Percentiles rank a stretch among this genome's conserved stretches.
Evolutionary conservation across 23 tunicate genomes (phyloP).

Genomic region (Halocynthia roretzi): DNA sequence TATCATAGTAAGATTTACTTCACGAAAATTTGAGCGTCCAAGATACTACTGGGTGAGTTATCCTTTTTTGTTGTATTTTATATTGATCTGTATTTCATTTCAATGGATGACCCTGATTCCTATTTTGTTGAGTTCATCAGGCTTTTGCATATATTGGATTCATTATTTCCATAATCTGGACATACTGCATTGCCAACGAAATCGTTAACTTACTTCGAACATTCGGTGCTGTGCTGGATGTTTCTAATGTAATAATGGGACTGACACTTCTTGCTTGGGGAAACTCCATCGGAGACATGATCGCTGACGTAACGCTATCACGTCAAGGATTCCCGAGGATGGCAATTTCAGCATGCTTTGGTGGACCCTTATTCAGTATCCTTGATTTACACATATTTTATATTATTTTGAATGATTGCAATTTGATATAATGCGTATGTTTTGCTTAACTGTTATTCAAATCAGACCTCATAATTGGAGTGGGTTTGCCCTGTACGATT

Average conservation of each 20-base stretch:
- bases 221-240: constrained; percentile 68
- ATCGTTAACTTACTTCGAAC: constrained; percentile 87
- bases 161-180: constrained; percentile 66
- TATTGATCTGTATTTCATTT: too few species aligned
- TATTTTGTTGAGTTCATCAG: constrained; percentile 17
- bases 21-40: constrained; percentile 35
- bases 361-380: constrained; percentile 96
- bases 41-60: constrained; percentile 49
- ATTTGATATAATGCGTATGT: neutral
- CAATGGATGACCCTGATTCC: neutral
- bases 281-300: constrained; percentile 83
- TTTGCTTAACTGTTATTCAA: constrained; percentile 19
- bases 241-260: constrained; percentile 93
- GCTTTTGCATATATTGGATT: constrained; percentile 80
- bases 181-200: constrained; percentile 80
- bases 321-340: constrained; percentile 84
- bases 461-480: constrained; percentile 52
- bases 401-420: neutral
- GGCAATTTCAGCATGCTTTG: constrained; percentile 89
- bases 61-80: neutral
- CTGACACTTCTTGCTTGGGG: constrained; percentile 95
- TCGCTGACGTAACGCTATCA: constrained; percentile 85
- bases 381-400: constrained; percentile 19
- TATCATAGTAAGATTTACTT: constrained; percentile 34
- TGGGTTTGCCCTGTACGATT: constrained; percentile 70